Evolutionary conservation across 2,797 vertebrate genomes (phyloP), one percentile per base, ranked within the genome.

Genomic region (Anomalospiza imberbis): DNA sequence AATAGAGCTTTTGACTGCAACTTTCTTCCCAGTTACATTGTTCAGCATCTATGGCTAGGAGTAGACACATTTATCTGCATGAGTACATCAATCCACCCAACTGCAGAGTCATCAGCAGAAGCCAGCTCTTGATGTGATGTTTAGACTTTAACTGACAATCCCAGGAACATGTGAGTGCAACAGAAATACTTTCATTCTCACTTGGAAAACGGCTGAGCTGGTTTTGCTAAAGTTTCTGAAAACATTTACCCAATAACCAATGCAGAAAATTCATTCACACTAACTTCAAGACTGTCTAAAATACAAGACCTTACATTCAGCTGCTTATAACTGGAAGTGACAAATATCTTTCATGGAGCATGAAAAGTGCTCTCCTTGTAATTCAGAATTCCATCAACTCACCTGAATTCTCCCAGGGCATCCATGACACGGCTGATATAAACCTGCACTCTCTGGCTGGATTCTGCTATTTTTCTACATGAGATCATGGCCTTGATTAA

Each of bases 401-500:
- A 99, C 98, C 98, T 98, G 98, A 99, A 99, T 91, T 98, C 98
- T 94, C 98, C 98, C 91, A 99, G 97, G 53, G 98, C 98, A 79
- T 98, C 98, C 98, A 98, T 99, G 85, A 99, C 97, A 78, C 98
- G 98, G 95, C 98, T 98, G 94, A 99, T 96, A 89, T 98, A 99
- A 95, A 98, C 97, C 93, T 99, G 98, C 73, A 99, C 98, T 36
- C 98, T 98, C 92, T 98, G 98, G 97, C 98, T 98, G 32, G 98
- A 98, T 95, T 99, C 98, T 70, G 98, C 98, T 88, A 99, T 98
- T 96, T 98, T 98, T 96, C 98, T 97, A 96, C 98, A 99, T 91
- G 98, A 97, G 88, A 98, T 98, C 98, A 99, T 99, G 62, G 98
- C 98, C 98, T 99, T 96, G 53, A 83, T 85, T 84, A 90, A 90